Percentiles rank a stretch among this genome's conserved stretches.
Evolutionary conservation across 2,113 vertebrate genomes (phyloP).

Genomic region (Triplophysa siluroides): DNA sequence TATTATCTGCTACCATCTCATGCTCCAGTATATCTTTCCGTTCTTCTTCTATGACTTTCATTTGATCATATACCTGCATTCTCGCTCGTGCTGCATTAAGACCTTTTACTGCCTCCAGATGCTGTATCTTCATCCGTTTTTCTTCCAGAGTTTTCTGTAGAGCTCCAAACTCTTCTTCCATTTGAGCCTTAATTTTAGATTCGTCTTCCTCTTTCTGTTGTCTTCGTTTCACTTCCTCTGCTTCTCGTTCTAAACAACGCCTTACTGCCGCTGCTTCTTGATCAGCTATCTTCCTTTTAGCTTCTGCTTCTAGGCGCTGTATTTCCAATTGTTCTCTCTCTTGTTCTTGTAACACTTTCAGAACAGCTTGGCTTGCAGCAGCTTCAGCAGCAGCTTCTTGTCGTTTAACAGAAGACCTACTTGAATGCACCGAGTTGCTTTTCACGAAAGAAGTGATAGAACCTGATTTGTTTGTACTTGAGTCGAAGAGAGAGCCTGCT

Average conservation of each 20-base stretch:
- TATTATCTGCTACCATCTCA: too few species aligned
- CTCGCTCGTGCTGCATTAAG: too few species aligned
- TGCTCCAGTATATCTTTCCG: too few species aligned
- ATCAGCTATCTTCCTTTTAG: neutral
- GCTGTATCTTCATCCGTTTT: too few species aligned
- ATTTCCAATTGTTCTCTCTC: slow-evolving; percentile 43
- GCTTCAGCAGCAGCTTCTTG: slow-evolving; percentile 40
- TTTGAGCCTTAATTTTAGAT: slow-evolving; percentile 9
- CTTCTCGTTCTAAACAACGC: slow-evolving; percentile 16
- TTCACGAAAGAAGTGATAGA: slow-evolving; percentile 17
- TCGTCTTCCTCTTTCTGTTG: slow-evolving; percentile 47
- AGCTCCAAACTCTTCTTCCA: slow-evolving; percentile 35
- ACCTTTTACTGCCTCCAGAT: too few species aligned
- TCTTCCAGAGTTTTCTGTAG: too few species aligned
- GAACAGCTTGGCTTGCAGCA: slow-evolving; percentile 57
- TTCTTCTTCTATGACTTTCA: too few species aligned
- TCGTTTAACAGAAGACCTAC: slow-evolving; percentile 33
- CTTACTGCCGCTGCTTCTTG: slow-evolving; percentile 14
- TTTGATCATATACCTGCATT: too few species aligned
- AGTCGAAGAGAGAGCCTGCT: too few species aligned
- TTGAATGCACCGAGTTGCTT: slow-evolving; percentile 3
- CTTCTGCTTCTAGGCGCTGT: neutral
- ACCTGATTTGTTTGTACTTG: too few species aligned
- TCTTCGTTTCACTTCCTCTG: neutral
- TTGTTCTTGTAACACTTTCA: slow-evolving; percentile 51